Evolutionary conservation across 2,888 invertebrate species (phyloP), one percentile per base, ranked within the genome.

Genomic region (Liodrosophila aerea): DNA sequence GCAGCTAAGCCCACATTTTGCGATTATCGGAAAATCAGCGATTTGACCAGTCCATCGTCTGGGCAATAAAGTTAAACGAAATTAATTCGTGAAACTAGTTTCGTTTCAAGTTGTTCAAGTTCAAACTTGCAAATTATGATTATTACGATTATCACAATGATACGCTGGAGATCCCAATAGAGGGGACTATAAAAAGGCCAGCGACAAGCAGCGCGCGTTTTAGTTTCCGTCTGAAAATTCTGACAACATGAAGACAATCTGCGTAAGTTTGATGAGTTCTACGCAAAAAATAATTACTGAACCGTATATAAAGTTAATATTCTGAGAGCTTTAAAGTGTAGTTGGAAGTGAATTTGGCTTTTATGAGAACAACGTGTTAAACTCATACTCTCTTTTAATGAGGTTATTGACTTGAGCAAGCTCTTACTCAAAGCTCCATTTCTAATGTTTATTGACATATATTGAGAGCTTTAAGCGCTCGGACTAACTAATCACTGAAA

Each of bases 91-190:
- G 39, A 73, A 78, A 81, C 84, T 52, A 47, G 77, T 78, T 83
- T 80, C 36, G 36, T 27, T 56, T 50, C 52, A 53, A 66, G 64
- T 76, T 73, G 63, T 69, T 81, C 85, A 76, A 80, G 85, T 72
- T 80, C 72, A 81, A 61, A 64, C 64, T 72, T 69, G 85, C 85
- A 72, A 80, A 81, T 81, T 84, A 74, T 67, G 51, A 67, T 73
- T 58, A 73, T 70, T 47, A 70, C 50, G 64, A 61, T 50, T 43
- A 50, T 60, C 58, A 73, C 72, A 63, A 53, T 59, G 53, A 43
- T 27, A 8, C 9, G 30, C 13, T 12, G 1, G 1, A 1, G 29
- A 9, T 53, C 58, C 18, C 7, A 9, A 61, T 56, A 65, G 63
- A 11, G 9, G 31, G 31, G 34, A 29, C 54, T 83, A 81, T 80